A percentile compares a stretch with the other conserved stretches of the same genome.
These are phyloP conservation scores for Steinernema scapterisci DNA, from an alignment of 2,888 invertebrate species.

Conservation along the genomic window DNA sequence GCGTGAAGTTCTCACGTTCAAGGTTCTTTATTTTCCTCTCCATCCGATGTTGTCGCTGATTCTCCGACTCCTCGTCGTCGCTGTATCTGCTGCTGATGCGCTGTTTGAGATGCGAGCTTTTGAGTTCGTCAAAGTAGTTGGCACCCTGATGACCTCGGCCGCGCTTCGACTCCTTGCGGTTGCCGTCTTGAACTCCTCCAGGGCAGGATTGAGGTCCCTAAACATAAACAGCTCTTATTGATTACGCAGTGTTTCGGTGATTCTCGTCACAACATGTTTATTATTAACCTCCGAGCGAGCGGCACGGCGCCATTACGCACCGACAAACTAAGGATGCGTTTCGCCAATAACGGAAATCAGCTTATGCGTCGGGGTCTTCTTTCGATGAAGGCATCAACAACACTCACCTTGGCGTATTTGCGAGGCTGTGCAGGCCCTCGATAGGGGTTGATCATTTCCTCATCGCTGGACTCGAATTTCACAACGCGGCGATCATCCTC, in stretches of 20 bases:
- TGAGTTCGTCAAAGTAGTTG: conserved; percentile 1
- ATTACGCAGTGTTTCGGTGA: not conserved
- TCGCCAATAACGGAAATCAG: not conserved
- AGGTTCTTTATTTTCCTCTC: conserved; percentile 8
- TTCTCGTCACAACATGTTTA: not conserved
- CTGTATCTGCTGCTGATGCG: not conserved
- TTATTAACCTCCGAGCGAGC: not conserved
- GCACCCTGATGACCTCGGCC: conserved; percentile 7
- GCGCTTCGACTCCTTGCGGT: conserved; percentile 26
- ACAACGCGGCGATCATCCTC: conserved; percentile 10
- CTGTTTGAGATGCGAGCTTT: conserved; percentile 12
- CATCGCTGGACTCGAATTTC: conserved; percentile 13
- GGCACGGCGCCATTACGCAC: not conserved
- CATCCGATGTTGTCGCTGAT: conserved; percentile 1
- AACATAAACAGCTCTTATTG: conserved; percentile 9
- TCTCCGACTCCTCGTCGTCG: conserved; percentile 21
- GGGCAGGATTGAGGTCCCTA: conserved; percentile 26
- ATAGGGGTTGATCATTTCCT: conserved; percentile 17
- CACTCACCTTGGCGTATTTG: conserved; percentile 19
- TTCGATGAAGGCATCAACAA: not conserved
- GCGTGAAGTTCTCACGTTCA: conserved; percentile 2
- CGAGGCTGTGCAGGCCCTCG: not conserved
- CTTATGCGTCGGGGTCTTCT: not conserved
- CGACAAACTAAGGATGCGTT: not conserved
- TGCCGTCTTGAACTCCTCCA: conserved; percentile 20